Base-by-base conservation (phyloP, 2,888 invertebrate species). In the Eupelmus urozonus region DNA sequence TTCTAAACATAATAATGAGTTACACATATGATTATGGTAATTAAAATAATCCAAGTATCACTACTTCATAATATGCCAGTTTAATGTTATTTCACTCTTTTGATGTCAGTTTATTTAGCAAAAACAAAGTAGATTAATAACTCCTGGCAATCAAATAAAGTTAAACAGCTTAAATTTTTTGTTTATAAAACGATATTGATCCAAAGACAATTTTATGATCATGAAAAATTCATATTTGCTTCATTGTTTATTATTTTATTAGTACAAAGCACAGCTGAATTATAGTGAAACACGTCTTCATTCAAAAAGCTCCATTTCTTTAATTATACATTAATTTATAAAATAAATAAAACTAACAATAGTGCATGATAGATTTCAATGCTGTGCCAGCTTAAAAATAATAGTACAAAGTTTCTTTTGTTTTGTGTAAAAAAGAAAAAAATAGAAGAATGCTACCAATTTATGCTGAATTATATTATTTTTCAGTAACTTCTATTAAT, bases 331-430 rank as follows among this genome's bases (percentile, higher is more conserved):
- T 51, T 34, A 40, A 27, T 49, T 45, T 42, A 34, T 5, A 72
- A 60, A 57, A 34, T 27, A 40, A 63, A 73, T 62, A 53, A 5
- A 69, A 73, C 62, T 77, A 72, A 72, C 67, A 66, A 29, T 77
- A 9, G 63, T 78, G 78, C 78, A 78, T 73, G 78, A 62, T n/a
- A n/a, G n/a, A n/a, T 55, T 53, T 62, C 18, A 63, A 73, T 57
- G 49, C 57, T 78, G 55, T 69, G 57, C 62, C 18, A 62, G 66
- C 66, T 72, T 65, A 60, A 70, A 76, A 65, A 51, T 2, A 55
- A 53, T 51, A 65, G 23, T 55, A 53, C 45, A 40, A 65, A 66
- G 23, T 60, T 42, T 53, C 40, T 49, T 55, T 63, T 69, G 4
- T 40, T 45, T 42, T 57, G 11, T 70, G 29, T 34, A 29, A 49